These are phyloP conservation scores for Pachydiplax longipennis DNA, from an alignment of 2,888 invertebrate species.

Conservation along the genomic window DNA sequence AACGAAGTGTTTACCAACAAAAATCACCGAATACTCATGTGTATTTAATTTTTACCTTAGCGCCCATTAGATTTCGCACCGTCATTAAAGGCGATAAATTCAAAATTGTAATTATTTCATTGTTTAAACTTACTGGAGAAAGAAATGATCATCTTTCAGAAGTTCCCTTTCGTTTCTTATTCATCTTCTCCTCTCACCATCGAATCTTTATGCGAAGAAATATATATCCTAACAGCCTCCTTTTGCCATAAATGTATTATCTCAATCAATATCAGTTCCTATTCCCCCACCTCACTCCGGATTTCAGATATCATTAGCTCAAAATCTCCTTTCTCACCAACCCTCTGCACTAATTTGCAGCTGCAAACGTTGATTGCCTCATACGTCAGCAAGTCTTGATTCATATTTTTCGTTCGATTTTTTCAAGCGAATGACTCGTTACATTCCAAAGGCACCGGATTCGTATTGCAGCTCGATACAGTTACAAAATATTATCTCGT, in stretches of 20 bases:
- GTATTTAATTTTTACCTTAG: background rate
- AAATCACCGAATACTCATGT: background rate
- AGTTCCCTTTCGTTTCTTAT: constrained; percentile 1
- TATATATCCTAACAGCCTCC: background rate
- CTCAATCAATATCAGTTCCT: constrained; percentile 16
- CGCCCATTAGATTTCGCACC: background rate
- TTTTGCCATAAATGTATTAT: constrained; percentile 10
- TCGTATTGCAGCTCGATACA: too few species aligned
- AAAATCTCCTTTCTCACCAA: background rate
- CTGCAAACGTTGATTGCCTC: constrained; percentile 2
- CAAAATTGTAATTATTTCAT: background rate
- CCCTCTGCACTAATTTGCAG: background rate
- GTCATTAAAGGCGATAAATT: background rate
- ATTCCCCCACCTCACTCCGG: background rate
- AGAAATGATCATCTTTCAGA: background rate
- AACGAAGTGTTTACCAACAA: background rate
- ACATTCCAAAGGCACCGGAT: too few species aligned
- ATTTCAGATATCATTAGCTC: background rate
- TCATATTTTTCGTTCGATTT: background rate
- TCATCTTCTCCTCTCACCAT: background rate
- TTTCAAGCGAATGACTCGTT: too few species aligned
- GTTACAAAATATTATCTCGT: too few species aligned
- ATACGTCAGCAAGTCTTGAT: background rate
- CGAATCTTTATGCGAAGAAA: background rate
- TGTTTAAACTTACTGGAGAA: background rate